Base-by-base conservation (phyloP, 2,113 vertebrate species). In the Pteropus alecto region DNA sequence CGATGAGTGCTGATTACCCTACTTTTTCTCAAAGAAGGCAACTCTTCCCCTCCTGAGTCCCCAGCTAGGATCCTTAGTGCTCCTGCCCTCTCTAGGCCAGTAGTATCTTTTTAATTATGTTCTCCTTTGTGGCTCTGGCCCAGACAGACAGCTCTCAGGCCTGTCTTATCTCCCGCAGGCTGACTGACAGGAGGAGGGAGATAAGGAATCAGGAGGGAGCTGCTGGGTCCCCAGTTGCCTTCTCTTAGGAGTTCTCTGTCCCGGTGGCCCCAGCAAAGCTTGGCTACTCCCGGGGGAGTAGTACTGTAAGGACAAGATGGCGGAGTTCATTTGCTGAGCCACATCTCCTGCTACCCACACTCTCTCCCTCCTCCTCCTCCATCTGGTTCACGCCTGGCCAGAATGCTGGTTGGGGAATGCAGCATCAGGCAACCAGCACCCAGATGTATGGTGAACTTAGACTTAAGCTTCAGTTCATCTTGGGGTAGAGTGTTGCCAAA, bases 81-180 rank as follows among this genome's bases (percentile, higher is more conserved):
- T 15, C 68, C 78, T 1, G 1, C 22, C 26, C 61, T 19, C 60
- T 33, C 65, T 3, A 26, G 21, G 21, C 94, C 94, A 41, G 41
- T 24, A 24, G 26, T 10, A 19, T 30, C 91, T 91, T 97, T 97
- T 97, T 98, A 95, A 97, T 96, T 97, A 94, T 61, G 61, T 87
- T 33, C 63, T 95, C 65, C 56, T 90, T 73, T 65, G 82, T 71
- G 96, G 77, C 93, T 51, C 63, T 6, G n/a, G 30, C 68, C 84
- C 96, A 97, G 95, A 67, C 96, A 97, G 95, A 63, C 94, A 82
- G 93, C 86, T 70, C 84, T 89, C 92, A 3, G 7, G 48, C 93
- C 71, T 13, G 93, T 79, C 86, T 96, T 85, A 74, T 98, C 96
- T 97, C 26, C 70, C 15, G 30, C n/a, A 78, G 84, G 61, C 76